Percentiles rank a stretch among this genome's conserved stretches.
Conservation (phyloP, 2,888 invertebrate species). For the Eupithecia inturbata region DNA sequence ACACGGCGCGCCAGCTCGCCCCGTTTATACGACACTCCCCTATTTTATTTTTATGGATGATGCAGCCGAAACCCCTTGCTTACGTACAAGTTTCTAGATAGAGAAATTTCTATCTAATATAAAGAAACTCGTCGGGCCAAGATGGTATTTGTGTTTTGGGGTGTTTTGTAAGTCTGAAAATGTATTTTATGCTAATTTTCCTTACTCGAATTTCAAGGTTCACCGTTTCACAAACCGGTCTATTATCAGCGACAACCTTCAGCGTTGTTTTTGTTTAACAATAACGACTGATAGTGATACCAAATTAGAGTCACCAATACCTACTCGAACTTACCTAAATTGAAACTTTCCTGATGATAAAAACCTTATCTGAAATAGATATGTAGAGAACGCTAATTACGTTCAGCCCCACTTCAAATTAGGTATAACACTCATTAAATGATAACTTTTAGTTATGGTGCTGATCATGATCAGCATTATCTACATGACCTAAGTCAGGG, state of each 20-base stretch:
- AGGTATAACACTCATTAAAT: slow-evolving; percentile 46
- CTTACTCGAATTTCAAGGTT: background rate
- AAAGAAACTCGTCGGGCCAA: no score
- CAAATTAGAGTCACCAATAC: slow-evolving; percentile 37
- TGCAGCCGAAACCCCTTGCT: slow-evolving; percentile 31
- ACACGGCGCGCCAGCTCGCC: slow-evolving; percentile 37
- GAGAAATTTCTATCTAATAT: no score
- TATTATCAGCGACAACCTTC: slow-evolving; percentile 32
- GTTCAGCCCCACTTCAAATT: slow-evolving; percentile 52
- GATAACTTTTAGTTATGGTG: slow-evolving; percentile 62
- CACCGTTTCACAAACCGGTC: slow-evolving; percentile 8
- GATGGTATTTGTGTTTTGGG: background rate
- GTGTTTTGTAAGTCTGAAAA: background rate
- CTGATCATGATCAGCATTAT: slow-evolving; percentile 15
- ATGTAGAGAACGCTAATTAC: slow-evolving; percentile 18
- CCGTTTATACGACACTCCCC: slow-evolving; percentile 46
- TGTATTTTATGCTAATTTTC: background rate
- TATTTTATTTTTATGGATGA: slow-evolving; percentile 41
- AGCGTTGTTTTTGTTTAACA: slow-evolving; percentile 40
- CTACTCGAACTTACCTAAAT: slow-evolving; percentile 31
- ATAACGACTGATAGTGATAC: slow-evolving; percentile 41
- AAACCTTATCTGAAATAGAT: slow-evolving; percentile 58
- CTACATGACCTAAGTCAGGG: background rate
- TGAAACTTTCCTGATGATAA: slow-evolving; percentile 60
- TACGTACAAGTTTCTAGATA: slow-evolving; percentile 14